phyloP scores from a whole-genome alignment of 2,888 invertebrate genomes.

The Agrenia bidenticulata region DNA sequence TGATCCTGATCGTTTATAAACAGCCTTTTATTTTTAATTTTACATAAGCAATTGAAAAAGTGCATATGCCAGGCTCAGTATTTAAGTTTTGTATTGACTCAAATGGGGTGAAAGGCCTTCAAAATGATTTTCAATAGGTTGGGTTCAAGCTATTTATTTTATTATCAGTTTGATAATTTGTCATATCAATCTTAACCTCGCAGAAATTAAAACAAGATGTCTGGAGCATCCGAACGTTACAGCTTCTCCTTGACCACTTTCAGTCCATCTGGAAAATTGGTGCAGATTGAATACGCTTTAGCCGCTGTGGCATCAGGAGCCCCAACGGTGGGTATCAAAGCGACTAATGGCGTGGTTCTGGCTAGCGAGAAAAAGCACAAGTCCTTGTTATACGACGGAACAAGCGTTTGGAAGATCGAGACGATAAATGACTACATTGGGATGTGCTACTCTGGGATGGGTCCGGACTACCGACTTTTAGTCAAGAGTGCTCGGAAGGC shows the following conservation, averaged over 20 bases:
- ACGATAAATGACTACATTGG: slow-evolving; percentile 93
- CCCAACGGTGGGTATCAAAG: slow-evolving; percentile 98
- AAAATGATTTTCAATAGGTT: too few species aligned
- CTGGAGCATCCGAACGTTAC: slow-evolving; percentile 47
- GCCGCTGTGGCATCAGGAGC: slow-evolving; percentile 98
- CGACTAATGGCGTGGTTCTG: slow-evolving; percentile 95
- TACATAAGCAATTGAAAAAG: too few species aligned
- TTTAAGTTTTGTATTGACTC: too few species aligned
- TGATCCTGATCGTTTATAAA: too few species aligned
- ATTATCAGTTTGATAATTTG: too few species aligned
- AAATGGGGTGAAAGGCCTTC: too few species aligned
- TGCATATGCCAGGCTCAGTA: too few species aligned
- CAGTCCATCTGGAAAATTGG: slow-evolving; percentile 98
- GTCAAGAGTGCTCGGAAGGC: slow-evolving; percentile 91
- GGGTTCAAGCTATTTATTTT: too few species aligned
- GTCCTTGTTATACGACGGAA: slow-evolving; percentile 93
- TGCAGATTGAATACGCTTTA: slow-evolving; percentile 99
- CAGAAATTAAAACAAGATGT: slow-evolving; percentile 30
- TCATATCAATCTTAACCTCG: too few species aligned
- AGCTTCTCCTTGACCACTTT: slow-evolving; percentile 47
- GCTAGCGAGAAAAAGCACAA: slow-evolving; percentile 99
- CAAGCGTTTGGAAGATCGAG: slow-evolving; percentile 94
- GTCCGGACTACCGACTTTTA: slow-evolving; percentile 84
- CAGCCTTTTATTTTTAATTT: too few species aligned
- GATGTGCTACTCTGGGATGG: slow-evolving; percentile 96